Percentiles rank a stretch among this genome's conserved stretches.
These are phyloP conservation scores for Andrena praecox DNA, from an alignment of 2,888 invertebrate genomes.

Conservation along the genomic window DNA sequence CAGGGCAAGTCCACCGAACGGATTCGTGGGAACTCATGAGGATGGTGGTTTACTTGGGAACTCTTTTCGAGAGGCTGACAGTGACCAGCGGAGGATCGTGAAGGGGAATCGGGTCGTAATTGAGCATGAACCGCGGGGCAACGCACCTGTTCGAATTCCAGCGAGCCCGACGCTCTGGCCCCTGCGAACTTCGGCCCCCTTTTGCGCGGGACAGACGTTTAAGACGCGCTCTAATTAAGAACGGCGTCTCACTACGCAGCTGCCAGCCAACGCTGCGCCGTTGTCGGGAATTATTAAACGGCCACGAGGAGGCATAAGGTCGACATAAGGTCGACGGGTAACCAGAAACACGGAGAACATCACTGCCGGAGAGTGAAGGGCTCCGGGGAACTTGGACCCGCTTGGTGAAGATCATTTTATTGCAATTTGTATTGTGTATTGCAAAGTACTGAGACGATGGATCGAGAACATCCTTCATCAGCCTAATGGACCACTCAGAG, in stretches of 20 bases:
- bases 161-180: constrained; percentile 52
- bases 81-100: constrained; percentile 18
- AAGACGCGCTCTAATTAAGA: constrained; percentile 78
- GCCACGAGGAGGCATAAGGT: constrained; percentile 73
- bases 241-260: constrained; percentile 75
- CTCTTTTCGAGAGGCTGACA: not conserved
- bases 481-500: not conserved
- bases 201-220: constrained; percentile 69
- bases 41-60: not conserved
- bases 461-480: not conserved
- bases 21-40: no score
- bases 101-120: constrained; percentile 59
- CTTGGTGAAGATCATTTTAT: not conserved
- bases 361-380: not conserved
- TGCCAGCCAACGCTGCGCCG: constrained; percentile 67
- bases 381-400: not conserved
- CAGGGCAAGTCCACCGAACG: no score
- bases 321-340: constrained; percentile 56
- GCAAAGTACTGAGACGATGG: not conserved
- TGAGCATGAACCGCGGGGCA: constrained; percentile 39
- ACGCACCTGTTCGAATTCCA: constrained; percentile 69
- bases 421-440: not conserved
- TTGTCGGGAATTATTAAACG: constrained; percentile 74
- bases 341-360: constrained; percentile 30
- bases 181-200: constrained; percentile 58